Evolutionary conservation across 2,797 vertebrate genomes (phyloP).

Genomic region (Sitta carolinensis): DNA sequence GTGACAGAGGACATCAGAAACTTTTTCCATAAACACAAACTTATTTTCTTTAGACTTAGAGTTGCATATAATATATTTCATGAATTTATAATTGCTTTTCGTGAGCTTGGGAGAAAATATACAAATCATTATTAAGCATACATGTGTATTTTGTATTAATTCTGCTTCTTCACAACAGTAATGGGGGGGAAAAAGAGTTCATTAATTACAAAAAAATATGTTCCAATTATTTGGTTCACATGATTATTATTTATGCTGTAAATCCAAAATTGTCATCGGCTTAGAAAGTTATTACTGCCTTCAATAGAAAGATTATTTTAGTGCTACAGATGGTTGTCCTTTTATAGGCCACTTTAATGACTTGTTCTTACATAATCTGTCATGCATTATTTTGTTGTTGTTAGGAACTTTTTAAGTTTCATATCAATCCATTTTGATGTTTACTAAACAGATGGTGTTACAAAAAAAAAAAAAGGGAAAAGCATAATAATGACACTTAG

Average conservation of each 20-base stretch:
- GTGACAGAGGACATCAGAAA: background rate
- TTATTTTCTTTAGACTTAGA: background rate
- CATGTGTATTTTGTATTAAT: background rate
- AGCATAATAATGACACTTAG: constrained; percentile 62
- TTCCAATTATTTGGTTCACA: constrained; percentile 57
- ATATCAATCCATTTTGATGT: constrained; percentile 74
- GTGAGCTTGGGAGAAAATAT: background rate
- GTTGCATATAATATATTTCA: background rate
- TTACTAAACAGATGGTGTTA: constrained; percentile 77
- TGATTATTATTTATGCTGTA: constrained; percentile 53
- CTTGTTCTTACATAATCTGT: constrained; percentile 75
- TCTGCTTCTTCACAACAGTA: background rate
- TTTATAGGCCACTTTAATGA: constrained; percentile 76
- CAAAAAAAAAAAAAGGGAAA: constrained; percentile 2
- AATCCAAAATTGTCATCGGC: constrained; percentile 62
- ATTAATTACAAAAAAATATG: constrained; percentile 60
- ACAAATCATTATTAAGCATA: background rate
- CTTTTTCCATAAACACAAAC: background rate
- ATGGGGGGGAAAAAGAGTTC: background rate
- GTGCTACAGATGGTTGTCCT: constrained; percentile 75
- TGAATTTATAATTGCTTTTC: background rate
- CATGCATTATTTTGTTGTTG: constrained; percentile 72
- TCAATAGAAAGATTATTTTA: constrained; percentile 66
- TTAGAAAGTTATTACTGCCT: constrained; percentile 66
- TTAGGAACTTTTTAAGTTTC: constrained; percentile 73